These are phyloP conservation scores for Creontiades dilutus DNA, from an alignment of 2,888 invertebrate genomes.

Conservation along the genomic window DNA sequence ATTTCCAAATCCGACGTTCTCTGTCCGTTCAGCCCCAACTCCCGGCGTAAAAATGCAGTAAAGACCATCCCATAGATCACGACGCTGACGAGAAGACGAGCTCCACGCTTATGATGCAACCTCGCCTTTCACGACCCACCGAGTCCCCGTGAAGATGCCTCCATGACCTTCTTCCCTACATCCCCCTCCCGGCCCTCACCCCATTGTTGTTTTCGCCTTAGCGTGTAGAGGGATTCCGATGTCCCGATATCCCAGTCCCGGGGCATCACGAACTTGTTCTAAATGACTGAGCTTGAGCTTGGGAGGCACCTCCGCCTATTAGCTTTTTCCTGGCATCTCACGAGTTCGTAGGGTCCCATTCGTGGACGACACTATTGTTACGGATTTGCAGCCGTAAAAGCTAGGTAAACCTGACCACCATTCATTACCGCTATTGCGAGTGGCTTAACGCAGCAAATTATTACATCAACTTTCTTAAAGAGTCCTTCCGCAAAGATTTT, in stretches of 20 bases:
- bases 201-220: slow-evolving; percentile 52
- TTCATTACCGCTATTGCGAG: no score
- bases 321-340: slow-evolving; percentile 8
- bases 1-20: no score
- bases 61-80: slow-evolving; percentile 23
- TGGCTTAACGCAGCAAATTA: no score
- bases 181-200: not conserved
- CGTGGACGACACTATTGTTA: not conserved
- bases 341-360: not conserved
- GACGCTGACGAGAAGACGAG: slow-evolving; percentile 13
- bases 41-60: not conserved
- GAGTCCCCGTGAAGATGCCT: slow-evolving; percentile 43
- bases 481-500: no score
- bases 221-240: slow-evolving; percentile 51
- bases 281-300: slow-evolving; percentile 37
- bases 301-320: not conserved
- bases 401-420: no score
- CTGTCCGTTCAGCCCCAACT: no score
- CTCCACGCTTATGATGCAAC: slow-evolving; percentile 49
- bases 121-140: slow-evolving; percentile 48
- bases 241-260: slow-evolving; percentile 46
- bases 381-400: no score
- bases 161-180: slow-evolving; percentile 63
- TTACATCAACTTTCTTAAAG: no score
- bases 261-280: slow-evolving; percentile 47